A percentile compares a stretch with the other conserved stretches of the same genome.
These are phyloP conservation scores for Okamejei kenojei DNA, from an alignment of 2,797 vertebrate genomes.

Conservation along the genomic window DNA sequence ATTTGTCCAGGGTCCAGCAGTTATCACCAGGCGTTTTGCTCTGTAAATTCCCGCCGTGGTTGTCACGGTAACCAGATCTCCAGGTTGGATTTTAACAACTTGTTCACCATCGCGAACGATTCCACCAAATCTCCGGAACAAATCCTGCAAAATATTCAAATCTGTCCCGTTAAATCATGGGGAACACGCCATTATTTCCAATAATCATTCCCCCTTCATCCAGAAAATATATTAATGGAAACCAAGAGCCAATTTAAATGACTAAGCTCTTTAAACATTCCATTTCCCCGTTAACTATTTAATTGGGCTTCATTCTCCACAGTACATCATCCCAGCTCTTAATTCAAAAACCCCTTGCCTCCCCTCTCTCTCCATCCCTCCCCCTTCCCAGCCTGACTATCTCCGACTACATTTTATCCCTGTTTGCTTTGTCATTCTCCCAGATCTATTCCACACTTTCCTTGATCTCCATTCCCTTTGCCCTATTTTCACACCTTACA, in stretches of 20 bases:
- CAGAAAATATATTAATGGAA: slow-evolving; percentile 21
- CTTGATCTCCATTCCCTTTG: no score
- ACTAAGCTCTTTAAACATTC: background rate
- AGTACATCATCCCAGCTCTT: no score
- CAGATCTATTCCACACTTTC: no score
- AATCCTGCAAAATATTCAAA: slow-evolving; percentile 53
- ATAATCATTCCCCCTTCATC: slow-evolving; percentile 13
- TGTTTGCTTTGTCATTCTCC: no score
- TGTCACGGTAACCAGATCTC: slow-evolving; percentile 59
- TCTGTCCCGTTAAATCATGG: background rate
- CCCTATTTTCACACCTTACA: no score
- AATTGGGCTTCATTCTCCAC: background rate
- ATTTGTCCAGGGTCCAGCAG: slow-evolving; percentile 77
- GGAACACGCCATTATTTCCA: slow-evolving; percentile 19
- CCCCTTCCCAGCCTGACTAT: no score
- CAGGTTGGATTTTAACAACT: slow-evolving; percentile 69
- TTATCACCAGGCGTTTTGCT: slow-evolving; percentile 67
- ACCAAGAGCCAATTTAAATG: background rate
- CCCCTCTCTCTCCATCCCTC: no score
- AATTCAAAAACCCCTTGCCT: no score
- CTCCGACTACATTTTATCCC: no score
- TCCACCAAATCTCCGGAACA: slow-evolving; percentile 64
- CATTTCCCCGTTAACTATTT: background rate
- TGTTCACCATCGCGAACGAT: slow-evolving; percentile 68
- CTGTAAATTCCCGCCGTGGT: slow-evolving; percentile 61